Evolutionary conservation across 2,888 invertebrate genomes (phyloP).

Genomic region (Metacarcinus magister): DNA sequence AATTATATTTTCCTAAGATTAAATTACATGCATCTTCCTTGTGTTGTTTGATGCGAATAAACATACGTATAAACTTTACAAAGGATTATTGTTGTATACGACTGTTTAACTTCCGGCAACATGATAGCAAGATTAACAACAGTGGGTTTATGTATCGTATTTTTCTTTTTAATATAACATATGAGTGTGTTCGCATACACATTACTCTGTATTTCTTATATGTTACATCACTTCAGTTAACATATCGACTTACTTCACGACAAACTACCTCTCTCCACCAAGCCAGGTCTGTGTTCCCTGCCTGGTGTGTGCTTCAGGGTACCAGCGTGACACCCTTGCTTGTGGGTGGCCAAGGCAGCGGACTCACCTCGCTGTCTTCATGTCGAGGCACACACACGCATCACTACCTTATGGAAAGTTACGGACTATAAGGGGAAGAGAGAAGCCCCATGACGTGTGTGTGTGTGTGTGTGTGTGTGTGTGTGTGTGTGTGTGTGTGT

Average conservation of each 20-base stretch:
- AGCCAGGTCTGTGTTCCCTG: not conserved
- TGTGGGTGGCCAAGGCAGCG: not conserved
- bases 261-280: not conserved
- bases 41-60: not conserved
- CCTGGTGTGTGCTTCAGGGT: not conserved
- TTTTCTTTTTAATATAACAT: not conserved
- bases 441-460: not conserved
- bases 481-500: constrained; percentile 53
- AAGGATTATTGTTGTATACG: not conserved
- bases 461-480: constrained; percentile 38
- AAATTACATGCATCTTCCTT: not conserved
- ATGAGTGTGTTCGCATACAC: not conserved
- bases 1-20: not conserved
- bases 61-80: too few relatives aligned
- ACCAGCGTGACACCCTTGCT: not conserved
- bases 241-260: too few relatives aligned
- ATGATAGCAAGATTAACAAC: not conserved
- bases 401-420: not conserved
- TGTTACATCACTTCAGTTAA: not conserved
- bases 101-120: not conserved
- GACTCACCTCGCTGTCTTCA: not conserved
- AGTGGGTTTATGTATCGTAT: not conserved
- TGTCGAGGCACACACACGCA: not conserved
- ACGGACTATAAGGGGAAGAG: not conserved
- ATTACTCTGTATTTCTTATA: not conserved